These are phyloP conservation scores for Macrophya alboannulata DNA, from an alignment of 2,888 invertebrate species.

Conservation along the genomic window DNA sequence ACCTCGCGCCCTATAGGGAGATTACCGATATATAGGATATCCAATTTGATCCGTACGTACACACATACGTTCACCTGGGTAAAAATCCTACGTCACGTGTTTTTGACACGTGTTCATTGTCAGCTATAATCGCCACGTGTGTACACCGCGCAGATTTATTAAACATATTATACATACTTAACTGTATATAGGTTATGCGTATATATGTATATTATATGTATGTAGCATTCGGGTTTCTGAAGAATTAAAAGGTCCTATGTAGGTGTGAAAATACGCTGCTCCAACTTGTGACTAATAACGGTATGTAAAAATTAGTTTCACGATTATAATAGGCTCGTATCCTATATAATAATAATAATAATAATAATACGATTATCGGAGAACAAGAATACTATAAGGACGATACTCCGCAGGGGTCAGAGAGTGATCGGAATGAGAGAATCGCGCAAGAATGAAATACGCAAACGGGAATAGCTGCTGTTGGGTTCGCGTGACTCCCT, in stretches of 20 bases:
- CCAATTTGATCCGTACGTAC: not conserved
- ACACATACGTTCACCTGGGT: not conserved
- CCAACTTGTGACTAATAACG: not conserved
- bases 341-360: no score
- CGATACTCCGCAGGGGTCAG: not conserved
- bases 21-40: not conserved
- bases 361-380: not conserved
- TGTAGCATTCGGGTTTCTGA: not conserved
- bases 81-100: not conserved
- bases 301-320: no score
- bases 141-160: not conserved
- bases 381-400: not conserved
- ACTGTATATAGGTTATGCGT: not conserved
- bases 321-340: no score
- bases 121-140: not conserved
- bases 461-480: not conserved
- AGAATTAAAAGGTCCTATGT: not conserved
- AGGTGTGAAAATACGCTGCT: not conserved
- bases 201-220: no score
- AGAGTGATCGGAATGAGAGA: not conserved
- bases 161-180: not conserved
- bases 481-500: not conserved
- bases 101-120: not conserved
- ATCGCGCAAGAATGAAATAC: constrained; percentile 2
- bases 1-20: not conserved